Evolutionary conservation across 2,113 vertebrate genomes (phyloP).

Genomic region (Halcyon senegalensis): DNA sequence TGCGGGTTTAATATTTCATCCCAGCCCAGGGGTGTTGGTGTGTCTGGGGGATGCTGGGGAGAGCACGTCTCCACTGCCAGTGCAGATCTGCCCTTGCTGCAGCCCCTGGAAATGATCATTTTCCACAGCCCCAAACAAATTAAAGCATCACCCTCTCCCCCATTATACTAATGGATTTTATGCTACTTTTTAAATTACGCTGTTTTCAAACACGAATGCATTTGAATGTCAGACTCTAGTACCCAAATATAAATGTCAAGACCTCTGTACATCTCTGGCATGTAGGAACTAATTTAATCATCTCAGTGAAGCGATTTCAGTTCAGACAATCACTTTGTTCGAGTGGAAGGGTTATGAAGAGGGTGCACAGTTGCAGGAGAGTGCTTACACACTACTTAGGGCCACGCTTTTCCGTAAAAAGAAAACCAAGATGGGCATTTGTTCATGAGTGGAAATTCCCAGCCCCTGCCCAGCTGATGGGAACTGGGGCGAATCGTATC

Average conservation of each 20-base stretch:
- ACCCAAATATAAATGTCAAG: slow-evolving; percentile 67
- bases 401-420: not conserved
- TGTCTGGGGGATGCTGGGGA: not conserved
- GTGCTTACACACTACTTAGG: not conserved
- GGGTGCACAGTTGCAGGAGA: not conserved
- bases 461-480: not conserved
- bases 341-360: slow-evolving; percentile 56
- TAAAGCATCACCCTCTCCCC: not conserved
- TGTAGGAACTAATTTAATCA: slow-evolving; percentile 71
- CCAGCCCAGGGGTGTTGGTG: fast-evolving
- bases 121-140: not conserved
- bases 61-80: not conserved
- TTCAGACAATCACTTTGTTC: slow-evolving; percentile 53
- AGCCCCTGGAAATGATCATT: slow-evolving; percentile 2
- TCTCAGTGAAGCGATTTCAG: slow-evolving; percentile 48
- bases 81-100: not conserved
- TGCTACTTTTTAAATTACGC: slow-evolving; percentile 44
- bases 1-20: not conserved
- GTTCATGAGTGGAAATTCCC: not conserved
- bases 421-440: not conserved
- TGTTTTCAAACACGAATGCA: slow-evolving; percentile 57
- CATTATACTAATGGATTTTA: slow-evolving; percentile 54
- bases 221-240: slow-evolving; percentile 60
- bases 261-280: slow-evolving; percentile 50
- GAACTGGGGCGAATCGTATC: not conserved